Evolutionary conservation across 2,797 vertebrate species (phyloP), one percentile per base, ranked within the genome.

Genomic region (Epinephelus awoara): DNA sequence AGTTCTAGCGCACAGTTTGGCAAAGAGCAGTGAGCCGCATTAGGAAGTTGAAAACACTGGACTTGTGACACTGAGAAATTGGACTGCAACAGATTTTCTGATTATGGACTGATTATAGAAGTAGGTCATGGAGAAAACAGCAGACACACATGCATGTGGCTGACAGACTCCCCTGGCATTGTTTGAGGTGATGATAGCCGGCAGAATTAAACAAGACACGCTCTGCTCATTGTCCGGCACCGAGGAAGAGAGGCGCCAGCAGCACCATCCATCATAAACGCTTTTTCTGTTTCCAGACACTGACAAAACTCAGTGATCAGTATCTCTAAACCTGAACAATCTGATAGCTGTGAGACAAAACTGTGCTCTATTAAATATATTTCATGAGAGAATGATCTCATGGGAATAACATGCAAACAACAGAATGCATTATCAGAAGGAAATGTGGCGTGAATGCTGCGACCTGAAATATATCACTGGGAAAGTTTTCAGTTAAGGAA

Each of bases 51-150:
- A 59, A 69, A 71, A 80, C 47, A 13, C 40, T 15, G 38, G 49
- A 54, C 38, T 27, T 56, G 17, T 42, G 55, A 82, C 56, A 69
- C 21, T 42, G 19, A 77, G 40, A 54, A 80, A 62, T 14, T 2
- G 54, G 77, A 74, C 80, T 77, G 71, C 62, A 66, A 66, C 49
- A 73, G 63, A 90, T 85, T 79, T 80, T 82, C 23, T 85, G 80
- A 92, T 89, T 84, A 77, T 79, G 82, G 69, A 72, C 75, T 89
- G 78, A 88, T 91, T 88, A 81, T 68, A 83, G 81, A 92, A 92
- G 78, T 86, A 91, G 85, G 85, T 90, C 86, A 84, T 49, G 72
- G 64, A 80, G 77, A 88, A 87, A 84, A 82, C 18, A 66, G 82
- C 72, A 62, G 57, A 29, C 78, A 46, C 62, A 74, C 40, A 27